Evolutionary conservation across 2,797 vertebrate genomes (phyloP).

Genomic region (Halcyon leucocephala): DNA sequence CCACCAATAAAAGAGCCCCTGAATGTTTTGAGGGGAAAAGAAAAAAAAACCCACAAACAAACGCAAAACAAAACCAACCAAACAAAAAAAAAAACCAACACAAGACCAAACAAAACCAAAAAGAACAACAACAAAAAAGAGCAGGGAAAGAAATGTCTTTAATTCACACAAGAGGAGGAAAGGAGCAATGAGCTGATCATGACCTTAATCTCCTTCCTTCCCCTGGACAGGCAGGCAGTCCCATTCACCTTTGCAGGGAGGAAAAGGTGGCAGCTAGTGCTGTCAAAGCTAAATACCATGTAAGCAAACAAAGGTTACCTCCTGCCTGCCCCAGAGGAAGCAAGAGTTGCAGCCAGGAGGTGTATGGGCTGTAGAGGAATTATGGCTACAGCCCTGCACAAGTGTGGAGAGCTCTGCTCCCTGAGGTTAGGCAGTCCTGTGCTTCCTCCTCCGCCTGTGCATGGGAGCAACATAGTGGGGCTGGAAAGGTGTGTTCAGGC

Average conservation of each 20-base stretch:
- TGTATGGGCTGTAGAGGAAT: background rate
- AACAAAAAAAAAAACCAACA: no score
- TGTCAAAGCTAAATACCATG: background rate
- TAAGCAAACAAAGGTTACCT: background rate
- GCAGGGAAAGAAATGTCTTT: background rate
- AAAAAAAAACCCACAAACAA: no score
- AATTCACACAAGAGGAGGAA: background rate
- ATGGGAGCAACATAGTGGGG: background rate
- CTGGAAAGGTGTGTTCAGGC: background rate
- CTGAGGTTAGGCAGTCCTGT: background rate
- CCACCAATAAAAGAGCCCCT: background rate
- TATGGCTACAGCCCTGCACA: accelerated
- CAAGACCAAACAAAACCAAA: no score
- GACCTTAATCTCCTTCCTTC: background rate
- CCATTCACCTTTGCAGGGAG: background rate
- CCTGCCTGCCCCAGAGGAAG: background rate
- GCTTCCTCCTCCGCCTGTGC: background rate
- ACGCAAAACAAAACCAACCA: no score
- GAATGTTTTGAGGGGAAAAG: background rate
- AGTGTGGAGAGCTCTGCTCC: accelerated
- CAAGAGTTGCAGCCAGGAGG: accelerated
- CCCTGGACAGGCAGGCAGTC: background rate
- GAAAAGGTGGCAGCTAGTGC: background rate
- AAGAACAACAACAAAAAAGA: background rate
- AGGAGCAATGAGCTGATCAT: background rate